These are phyloP conservation scores for Camponotus pennsylvanicus DNA, from an alignment of 1,140 invertebrate genomes.

Conservation along the genomic window DNA sequence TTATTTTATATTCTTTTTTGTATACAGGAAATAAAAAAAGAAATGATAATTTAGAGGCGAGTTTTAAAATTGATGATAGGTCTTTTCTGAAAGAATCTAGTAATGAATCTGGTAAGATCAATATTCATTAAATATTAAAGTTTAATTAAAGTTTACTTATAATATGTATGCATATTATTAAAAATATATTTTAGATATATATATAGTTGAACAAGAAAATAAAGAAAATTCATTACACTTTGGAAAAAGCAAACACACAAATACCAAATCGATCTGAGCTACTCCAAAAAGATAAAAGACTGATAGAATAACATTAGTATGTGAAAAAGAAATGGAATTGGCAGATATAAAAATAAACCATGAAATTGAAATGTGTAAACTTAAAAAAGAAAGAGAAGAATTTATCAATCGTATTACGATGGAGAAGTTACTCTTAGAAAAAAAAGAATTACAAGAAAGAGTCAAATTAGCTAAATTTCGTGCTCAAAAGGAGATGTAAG, in stretches of 20 bases:
- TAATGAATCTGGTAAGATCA: neutral
- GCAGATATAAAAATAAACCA: slow-evolving; percentile 10
- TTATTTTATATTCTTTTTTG: slow-evolving; percentile 1
- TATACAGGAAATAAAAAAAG: neutral
- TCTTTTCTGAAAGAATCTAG: neutral
- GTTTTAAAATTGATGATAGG: neutral
- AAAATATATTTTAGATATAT: slow-evolving; percentile 11
- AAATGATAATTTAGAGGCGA: neutral
- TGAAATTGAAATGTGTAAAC: neutral
- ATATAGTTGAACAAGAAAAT: neutral
- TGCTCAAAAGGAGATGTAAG: slow-evolving; percentile 10
- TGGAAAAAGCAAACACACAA: neutral
- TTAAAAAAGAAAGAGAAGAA: neutral
- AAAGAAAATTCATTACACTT: neutral
- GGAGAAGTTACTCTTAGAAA: neutral
- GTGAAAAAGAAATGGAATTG: neutral
- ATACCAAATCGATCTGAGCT: neutral
- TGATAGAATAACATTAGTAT: neutral
- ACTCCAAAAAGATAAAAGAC: neutral
- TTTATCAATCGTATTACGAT: slow-evolving; percentile 1
- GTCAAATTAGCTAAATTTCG: slow-evolving; percentile 1
- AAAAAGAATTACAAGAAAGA: neutral
- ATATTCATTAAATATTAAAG: too few species aligned
- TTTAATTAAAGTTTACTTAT: neutral
- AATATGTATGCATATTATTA: neutral